Percentiles rank a stretch among this genome's conserved stretches.
phyloP scores from a whole-genome alignment of 2,888 invertebrate species.

The Scaptomyza parva region DNA sequence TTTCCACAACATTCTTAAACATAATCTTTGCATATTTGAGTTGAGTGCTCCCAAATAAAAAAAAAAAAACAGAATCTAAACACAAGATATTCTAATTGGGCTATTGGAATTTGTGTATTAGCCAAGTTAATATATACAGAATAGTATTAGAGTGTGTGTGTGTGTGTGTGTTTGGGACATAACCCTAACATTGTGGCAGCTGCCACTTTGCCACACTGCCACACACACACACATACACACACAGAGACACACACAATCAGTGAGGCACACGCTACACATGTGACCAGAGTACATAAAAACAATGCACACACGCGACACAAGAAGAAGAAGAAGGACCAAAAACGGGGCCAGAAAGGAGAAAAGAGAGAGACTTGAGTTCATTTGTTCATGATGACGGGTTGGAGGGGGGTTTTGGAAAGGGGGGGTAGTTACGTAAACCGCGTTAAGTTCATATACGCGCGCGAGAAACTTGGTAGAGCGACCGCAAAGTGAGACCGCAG shows the following conservation, averaged over 20 bases:
- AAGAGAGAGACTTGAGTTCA: constrained; percentile 4
- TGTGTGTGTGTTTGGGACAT: constrained; percentile 8
- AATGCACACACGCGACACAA: constrained; percentile 57
- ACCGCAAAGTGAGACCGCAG: constrained; percentile 75
- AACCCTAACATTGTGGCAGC: constrained; percentile 41
- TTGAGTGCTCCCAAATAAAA: too few relatives aligned
- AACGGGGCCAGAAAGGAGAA: too few relatives aligned
- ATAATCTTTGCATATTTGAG: too few relatives aligned
- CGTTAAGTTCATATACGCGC: constrained; percentile 62
- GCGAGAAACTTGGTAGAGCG: constrained; percentile 70
- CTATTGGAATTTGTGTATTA: constrained; percentile 30
- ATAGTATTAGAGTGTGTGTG: too few relatives aligned
- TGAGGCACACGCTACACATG: constrained; percentile 44
- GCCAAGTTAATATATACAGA: not conserved
- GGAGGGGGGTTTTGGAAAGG: not conserved
- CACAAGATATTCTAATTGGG: too few relatives aligned
- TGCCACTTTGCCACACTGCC: constrained; percentile 39
- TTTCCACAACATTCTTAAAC: too few relatives aligned
- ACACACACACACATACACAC: constrained; percentile 29
- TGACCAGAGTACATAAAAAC: constrained; percentile 61
- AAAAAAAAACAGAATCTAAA: too few relatives aligned
- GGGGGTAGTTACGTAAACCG: constrained; percentile 24
- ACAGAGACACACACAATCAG: constrained; percentile 35
- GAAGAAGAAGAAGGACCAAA: constrained; percentile 12
- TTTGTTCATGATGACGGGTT: not conserved